phyloP scores from a whole-genome alignment of 2,888 invertebrate species.

The Osedax fenrisi region DNA sequence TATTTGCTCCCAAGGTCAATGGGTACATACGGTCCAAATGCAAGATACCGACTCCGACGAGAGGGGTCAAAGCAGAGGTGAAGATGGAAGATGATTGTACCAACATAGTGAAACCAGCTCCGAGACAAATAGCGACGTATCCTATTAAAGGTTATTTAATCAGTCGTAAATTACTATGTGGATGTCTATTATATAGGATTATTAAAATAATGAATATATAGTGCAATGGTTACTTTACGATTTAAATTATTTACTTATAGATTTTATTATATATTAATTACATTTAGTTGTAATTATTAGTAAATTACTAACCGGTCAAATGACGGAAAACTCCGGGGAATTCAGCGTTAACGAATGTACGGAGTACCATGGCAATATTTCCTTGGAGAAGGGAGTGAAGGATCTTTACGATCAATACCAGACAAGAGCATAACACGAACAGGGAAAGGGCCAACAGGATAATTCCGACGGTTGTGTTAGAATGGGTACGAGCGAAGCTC shows the following conservation, averaged over 20 bases:
- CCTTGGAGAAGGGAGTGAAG: conserved; percentile 44
- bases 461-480: conserved; percentile 45
- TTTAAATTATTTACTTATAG: too few relatives aligned
- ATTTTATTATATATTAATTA: too few relatives aligned
- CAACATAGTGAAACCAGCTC: conserved; percentile 41
- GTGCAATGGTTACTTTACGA: too few relatives aligned
- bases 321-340: conserved; percentile 40
- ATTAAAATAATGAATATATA: too few relatives aligned
- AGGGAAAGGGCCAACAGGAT: conserved; percentile 52
- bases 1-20: conserved; percentile 43
- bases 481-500: not conserved
- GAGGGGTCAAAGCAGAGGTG: conserved; percentile 43
- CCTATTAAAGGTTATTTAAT: conserved; percentile 37
- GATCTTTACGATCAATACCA: conserved; percentile 54
- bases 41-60: conserved; percentile 43
- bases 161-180: too few relatives aligned
- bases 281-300: too few relatives aligned
- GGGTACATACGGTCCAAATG: conserved; percentile 41
- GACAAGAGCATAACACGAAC: conserved; percentile 51
- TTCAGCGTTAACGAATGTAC: conserved; percentile 46
- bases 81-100: conserved; percentile 44
- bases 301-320: conserved; percentile 36
- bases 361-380: conserved; percentile 40
- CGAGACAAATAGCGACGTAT: conserved; percentile 41
- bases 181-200: too few relatives aligned